Percentiles rank a stretch among this genome's conserved stretches.
phyloP scores from a whole-genome alignment of 2,888 invertebrate species.

The Lochmaea capreae region DNA sequence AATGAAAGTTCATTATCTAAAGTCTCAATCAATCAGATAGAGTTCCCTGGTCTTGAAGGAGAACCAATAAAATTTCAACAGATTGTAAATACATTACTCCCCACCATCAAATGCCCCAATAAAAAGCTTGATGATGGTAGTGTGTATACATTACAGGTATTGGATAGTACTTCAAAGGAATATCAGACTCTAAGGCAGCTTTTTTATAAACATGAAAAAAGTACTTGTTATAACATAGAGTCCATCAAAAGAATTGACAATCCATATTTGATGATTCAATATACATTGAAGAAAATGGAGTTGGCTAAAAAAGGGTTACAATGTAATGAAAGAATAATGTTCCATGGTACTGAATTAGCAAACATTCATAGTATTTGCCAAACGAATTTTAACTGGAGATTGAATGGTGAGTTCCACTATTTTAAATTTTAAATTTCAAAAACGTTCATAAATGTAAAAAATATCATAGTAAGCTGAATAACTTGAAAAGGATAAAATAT shows the following conservation, averaged over 20 bases:
- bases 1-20: too few species aligned
- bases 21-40: too few species aligned
- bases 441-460: too few species aligned
- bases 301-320: background rate
- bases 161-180: slow-evolving; percentile 7
- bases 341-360: slow-evolving; percentile 53
- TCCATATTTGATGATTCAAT: slow-evolving; percentile 25
- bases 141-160: background rate
- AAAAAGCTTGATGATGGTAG: background rate
- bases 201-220: slow-evolving; percentile 9
- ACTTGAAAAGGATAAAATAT: too few species aligned
- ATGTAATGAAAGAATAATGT: slow-evolving; percentile 41
- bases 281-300: slow-evolving; percentile 17
- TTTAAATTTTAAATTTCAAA: background rate
- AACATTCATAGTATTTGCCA: slow-evolving; percentile 51
- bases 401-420: slow-evolving; percentile 43
- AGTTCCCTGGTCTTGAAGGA: too few species aligned
- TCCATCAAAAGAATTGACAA: slow-evolving; percentile 21
- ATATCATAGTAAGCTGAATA: too few species aligned
- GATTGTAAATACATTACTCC: background rate
- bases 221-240: slow-evolving; percentile 5
- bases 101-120: background rate
- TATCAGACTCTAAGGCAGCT: background rate
- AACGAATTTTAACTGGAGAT: slow-evolving; percentile 57
- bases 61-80: too few species aligned